Base-by-base conservation (phyloP, 2,888 invertebrate genomes). In the Opisthograptis luteolata region DNA sequence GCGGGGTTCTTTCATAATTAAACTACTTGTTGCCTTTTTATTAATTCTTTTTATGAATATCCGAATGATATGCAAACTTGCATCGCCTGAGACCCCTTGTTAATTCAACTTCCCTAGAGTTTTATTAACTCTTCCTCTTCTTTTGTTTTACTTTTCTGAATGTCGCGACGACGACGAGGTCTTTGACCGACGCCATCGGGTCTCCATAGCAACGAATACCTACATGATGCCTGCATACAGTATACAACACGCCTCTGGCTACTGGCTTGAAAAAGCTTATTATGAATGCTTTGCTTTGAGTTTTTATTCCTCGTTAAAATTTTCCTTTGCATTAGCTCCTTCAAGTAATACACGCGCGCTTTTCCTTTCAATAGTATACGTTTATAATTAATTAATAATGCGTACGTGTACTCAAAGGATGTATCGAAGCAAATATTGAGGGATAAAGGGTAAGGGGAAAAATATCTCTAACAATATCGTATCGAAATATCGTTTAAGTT, bases 131-230 rank as follows among this genome's bases (percentile, higher is more conserved):
- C 22, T 70, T 14, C 8, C 15, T 28, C 69, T 67, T 76, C 79
- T 84, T 73, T 84, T 82, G 78, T 82, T 84, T 79, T 75, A 74
- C 77, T 80, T 78, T 76, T 66, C 67, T 72, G 66, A 66, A 71
- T 79, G 86, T 84, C 84, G 81, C 82, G 81, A 78, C 81, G 81
- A 78, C 81, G 72, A 51, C 64, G 76, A 79, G 89, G 86, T 87
- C 87, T 78, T 79, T 81, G 87, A 84, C 87, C 87, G 82, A 80
- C 79, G 80, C 81, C 77, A 71, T 78, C 64, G 67, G 66, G 86
- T 84, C 74, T 68, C 80, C 72, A 82, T 83, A 68, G 78, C 75
- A 74, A 88, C 84, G 75, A 63, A 75, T 81, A 81, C 75, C 75
- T 83, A 76, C 71, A 70, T 68, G 72, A 63, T 55, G 60, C 63